phyloP scores from a whole-genome alignment of 1,140 invertebrate genomes.

The Eumaeus atala region DNA sequence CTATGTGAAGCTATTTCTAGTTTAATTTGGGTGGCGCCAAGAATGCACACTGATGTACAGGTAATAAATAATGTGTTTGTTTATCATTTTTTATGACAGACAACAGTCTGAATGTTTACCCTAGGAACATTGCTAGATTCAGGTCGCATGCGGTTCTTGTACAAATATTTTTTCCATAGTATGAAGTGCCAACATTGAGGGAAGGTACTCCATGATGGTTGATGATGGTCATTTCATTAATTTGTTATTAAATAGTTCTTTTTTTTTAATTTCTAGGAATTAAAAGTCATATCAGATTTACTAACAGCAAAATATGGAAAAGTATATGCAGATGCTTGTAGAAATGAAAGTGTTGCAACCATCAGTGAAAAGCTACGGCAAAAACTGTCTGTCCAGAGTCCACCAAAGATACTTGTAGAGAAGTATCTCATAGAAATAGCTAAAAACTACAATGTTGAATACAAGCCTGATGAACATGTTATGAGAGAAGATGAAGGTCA shows the following conservation, averaged over 20 bases:
- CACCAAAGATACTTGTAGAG: constrained; percentile 96
- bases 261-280: constrained; percentile 73
- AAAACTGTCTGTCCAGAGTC: constrained; percentile 96
- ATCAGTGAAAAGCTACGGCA: constrained; percentile 96
- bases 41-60: constrained; percentile 87
- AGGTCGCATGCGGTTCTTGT: no score
- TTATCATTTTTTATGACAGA: no score
- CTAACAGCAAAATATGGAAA: constrained; percentile 95
- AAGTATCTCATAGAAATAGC: constrained; percentile 97
- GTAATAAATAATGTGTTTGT: constrained; percentile 37
- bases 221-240: no score
- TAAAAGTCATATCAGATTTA: constrained; percentile 95
- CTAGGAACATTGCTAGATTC: no score
- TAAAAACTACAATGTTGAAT: constrained; percentile 93
- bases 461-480: constrained; percentile 93
- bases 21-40: constrained; percentile 96
- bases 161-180: no score
- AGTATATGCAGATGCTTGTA: constrained; percentile 90
- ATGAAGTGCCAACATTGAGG: no score
- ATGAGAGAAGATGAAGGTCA: constrained; percentile 85
- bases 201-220: no score
- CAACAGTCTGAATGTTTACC: no score
- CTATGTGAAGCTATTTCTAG: constrained; percentile 96
- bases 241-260: no score
- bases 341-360: constrained; percentile 84